Percentiles rank a stretch among this genome's conserved stretches.
These are phyloP conservation scores for Laterallus jamaicensis DNA, from an alignment of 2,113 vertebrate species.

Conservation along the genomic window DNA sequence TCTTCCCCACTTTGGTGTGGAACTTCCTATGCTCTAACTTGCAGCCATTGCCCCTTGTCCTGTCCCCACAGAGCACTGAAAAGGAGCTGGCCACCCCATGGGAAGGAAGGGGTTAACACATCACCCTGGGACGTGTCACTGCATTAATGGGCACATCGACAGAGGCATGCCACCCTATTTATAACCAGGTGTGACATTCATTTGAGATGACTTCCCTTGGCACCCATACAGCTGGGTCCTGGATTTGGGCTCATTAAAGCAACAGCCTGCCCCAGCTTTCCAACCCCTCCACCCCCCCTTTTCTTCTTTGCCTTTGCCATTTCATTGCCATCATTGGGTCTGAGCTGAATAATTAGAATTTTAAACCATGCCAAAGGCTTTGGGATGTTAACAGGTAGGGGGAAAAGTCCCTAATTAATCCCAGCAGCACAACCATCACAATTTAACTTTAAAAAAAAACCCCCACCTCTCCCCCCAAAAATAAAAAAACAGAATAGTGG, in stretches of 20 bases:
- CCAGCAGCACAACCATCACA: neutral
- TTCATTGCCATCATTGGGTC: neutral
- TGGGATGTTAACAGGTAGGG: neutral
- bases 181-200: slow-evolving; percentile 23
- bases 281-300: neutral
- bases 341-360: neutral
- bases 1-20: too few species aligned
- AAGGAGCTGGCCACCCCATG: fast-evolving
- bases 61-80: too few species aligned
- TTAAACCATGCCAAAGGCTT: neutral
- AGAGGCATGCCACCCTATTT: slow-evolving; percentile 23
- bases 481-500: neutral
- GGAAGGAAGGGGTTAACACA: neutral
- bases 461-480: too few species aligned
- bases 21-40: too few species aligned
- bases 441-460: neutral
- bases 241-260: neutral
- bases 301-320: neutral
- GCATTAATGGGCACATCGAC: neutral
- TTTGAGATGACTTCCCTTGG: neutral
- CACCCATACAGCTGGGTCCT: neutral
- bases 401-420: neutral
- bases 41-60: too few species aligned
- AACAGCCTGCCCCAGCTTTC: neutral
- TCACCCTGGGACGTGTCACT: neutral